A percentile compares a stretch with the other conserved stretches of the same genome.
These are phyloP conservation scores for Drosophila sproati DNA, from an alignment of 1,140 invertebrate species.

Conservation along the genomic window DNA sequence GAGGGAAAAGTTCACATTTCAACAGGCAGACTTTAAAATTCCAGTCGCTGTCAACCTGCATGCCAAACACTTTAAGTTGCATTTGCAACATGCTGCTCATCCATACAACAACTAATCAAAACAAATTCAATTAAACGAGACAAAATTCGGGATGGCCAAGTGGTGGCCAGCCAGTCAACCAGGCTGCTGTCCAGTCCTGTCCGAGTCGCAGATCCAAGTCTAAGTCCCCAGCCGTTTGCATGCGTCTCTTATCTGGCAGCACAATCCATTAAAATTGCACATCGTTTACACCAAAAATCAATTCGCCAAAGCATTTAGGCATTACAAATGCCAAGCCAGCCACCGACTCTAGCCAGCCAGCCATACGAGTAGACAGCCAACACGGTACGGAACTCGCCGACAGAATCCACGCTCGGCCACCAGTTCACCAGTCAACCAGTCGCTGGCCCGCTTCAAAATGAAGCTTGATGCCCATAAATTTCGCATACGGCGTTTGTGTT, in stretches of 20 bases:
- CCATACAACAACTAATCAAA: slow-evolving; percentile 72
- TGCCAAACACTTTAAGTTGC: slow-evolving; percentile 56
- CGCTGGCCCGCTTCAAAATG: slow-evolving; percentile 73
- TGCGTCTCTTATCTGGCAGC: slow-evolving; percentile 77
- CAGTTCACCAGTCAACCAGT: slow-evolving; percentile 19
- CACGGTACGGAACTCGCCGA: slow-evolving; percentile 16
- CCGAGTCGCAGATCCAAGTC: neutral
- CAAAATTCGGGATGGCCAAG: slow-evolving; percentile 44
- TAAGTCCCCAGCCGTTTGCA: slow-evolving; percentile 14
- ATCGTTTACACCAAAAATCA: slow-evolving; percentile 85
- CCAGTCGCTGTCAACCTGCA: slow-evolving; percentile 30
- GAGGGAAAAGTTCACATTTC: neutral
- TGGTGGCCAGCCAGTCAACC: slow-evolving; percentile 7
- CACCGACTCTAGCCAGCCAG: slow-evolving; percentile 55
- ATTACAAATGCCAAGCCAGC: slow-evolving; percentile 82
- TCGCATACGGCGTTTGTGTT: slow-evolving; percentile 56
- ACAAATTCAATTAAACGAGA: slow-evolving; percentile 83
- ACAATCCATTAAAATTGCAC: slow-evolving; percentile 85
- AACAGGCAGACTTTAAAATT: slow-evolving; percentile 51
- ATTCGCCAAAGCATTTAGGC: slow-evolving; percentile 84
- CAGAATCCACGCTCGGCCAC: slow-evolving; percentile 23
- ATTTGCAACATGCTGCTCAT: slow-evolving; percentile 50
- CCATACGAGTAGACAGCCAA: slow-evolving; percentile 23
- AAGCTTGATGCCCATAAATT: slow-evolving; percentile 82
- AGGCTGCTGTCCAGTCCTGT: neutral